A percentile compares a stretch with the other conserved stretches of the same genome.
These are phyloP conservation scores for Pyrrhosoma nymphula DNA, from an alignment of 2,888 invertebrate genomes.

Conservation along the genomic window DNA sequence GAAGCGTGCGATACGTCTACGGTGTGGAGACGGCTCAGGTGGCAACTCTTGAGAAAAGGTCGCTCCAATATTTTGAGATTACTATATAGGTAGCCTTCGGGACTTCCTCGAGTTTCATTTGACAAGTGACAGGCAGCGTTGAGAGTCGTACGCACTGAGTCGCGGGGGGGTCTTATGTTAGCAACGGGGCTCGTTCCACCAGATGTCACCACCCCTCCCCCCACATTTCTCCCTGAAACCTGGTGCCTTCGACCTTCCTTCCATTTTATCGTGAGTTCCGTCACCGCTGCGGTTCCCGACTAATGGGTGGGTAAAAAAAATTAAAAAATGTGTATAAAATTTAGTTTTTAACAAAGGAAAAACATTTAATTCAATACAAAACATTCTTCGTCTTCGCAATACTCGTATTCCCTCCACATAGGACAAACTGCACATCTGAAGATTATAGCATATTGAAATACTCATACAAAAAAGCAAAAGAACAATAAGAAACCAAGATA, in stretches of 20 bases:
- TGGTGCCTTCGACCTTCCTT: not conserved
- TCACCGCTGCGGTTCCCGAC: not conserved
- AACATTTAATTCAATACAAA: too few relatives aligned
- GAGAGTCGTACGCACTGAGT: not conserved
- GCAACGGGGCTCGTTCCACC: not conserved
- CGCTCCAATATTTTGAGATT: conserved; percentile 45
- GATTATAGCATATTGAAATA: too few relatives aligned
- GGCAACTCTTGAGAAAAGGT: conserved; percentile 37
- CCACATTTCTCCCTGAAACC: not conserved
- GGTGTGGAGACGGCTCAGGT: not conserved
- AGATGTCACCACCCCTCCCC: not conserved
- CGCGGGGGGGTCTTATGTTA: not conserved
- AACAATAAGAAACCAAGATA: too few relatives aligned
- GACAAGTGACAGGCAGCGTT: conserved; percentile 25
- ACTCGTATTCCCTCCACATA: too few relatives aligned
- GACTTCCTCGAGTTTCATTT: conserved; percentile 37
- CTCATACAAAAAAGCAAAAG: too few relatives aligned
- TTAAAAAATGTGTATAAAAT: too few relatives aligned
- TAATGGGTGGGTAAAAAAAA: not conserved
- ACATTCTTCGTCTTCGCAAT: too few relatives aligned
- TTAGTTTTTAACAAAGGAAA: too few relatives aligned
- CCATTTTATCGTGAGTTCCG: not conserved
- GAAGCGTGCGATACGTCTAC: not conserved
- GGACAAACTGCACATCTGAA: too few relatives aligned
- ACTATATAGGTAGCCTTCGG: conserved; percentile 9